Conservation (phyloP, 2,797 vertebrate species). For the Paramormyrops hopkinsi region DNA sequence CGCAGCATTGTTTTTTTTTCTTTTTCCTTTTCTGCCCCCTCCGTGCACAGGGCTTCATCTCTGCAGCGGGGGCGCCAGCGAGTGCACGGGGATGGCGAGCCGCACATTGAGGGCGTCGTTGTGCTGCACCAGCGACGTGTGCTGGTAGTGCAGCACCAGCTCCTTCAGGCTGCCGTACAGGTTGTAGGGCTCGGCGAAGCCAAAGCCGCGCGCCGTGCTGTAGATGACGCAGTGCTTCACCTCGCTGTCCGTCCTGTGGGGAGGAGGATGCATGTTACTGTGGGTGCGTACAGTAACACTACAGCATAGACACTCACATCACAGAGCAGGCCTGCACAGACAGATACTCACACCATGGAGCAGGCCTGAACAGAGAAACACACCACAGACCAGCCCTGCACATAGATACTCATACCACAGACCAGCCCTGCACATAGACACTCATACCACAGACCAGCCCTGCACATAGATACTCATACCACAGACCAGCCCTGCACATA, state of each 20-base stretch:
- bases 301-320: no score
- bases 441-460: neutral
- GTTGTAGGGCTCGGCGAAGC: slow-evolving; percentile 91
- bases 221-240: slow-evolving; percentile 97
- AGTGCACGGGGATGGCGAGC: slow-evolving; percentile 85
- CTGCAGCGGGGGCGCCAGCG: slow-evolving; percentile 82
- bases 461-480: neutral
- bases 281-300: neutral
- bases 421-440: neutral
- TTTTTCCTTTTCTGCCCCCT: slow-evolving; percentile 29
- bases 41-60: slow-evolving; percentile 68
- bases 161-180: slow-evolving; percentile 88
- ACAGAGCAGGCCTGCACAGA: neutral
- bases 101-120: slow-evolving; percentile 91
- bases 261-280: neutral
- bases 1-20: slow-evolving; percentile 57
- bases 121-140: slow-evolving; percentile 89
- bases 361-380: no score
- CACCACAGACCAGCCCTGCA: neutral
- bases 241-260: slow-evolving; percentile 81
- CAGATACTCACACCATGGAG: neutral
- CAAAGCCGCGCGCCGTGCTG: slow-evolving; percentile 84
- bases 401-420: neutral
- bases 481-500: neutral
- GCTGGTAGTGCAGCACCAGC: slow-evolving; percentile 92